Evolutionary conservation across 2,888 invertebrate genomes (phyloP), one percentile per base, ranked within the genome.

Genomic region (Capitulum mitella): DNA sequence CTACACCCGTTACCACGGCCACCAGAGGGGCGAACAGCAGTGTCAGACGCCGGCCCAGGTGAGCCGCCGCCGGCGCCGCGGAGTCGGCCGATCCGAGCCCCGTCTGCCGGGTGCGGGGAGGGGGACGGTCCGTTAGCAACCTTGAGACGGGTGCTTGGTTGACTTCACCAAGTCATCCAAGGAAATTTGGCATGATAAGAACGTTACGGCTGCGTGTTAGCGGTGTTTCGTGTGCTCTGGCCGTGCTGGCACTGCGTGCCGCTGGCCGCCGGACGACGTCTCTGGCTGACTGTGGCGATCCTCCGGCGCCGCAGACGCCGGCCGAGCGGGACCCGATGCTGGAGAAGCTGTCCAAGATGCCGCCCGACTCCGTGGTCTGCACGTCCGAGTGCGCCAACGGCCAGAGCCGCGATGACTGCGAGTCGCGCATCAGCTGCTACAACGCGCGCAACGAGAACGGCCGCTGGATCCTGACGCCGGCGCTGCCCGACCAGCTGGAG

Each of bases 1-100:
- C 70, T 81, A 81, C 78, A 80, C 81, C n/a, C 43, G 58, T 29
- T 40, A 51, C 48, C 58, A 51, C 22, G 48, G 51, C 77, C n/a
- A 34, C 77, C 54, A 32, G 58, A 40, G 40, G 32, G 34, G 77
- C 54, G 51, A 51, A 37, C 54, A 37, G 77, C 54, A 80, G 74
- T 54, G 75, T 58, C 46, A 77, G n/a, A 79, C 74, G 46, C 77
- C 64, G 34, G 64, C 64, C 3, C 64, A 64, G 34, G 64, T 64
- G 14, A 64, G 64, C 34, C 16, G 16, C 29, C 14, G 46, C 46
- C 14, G 46, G 10, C n/a, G n/a, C n/a, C n/a, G n/a, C n/a, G n/a
- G n/a, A n/a, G n/a, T n/a, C n/a, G n/a, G n/a, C n/a, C n/a, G n/a
- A n/a, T n/a, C n/a, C n/a, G n/a, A n/a, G n/a, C n/a, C n/a, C n/a